Percentiles rank a stretch among this genome's conserved stretches.
Evolutionary conservation across 2,113 vertebrate genomes (phyloP).

Genomic region (Limnothrissa miodon): DNA sequence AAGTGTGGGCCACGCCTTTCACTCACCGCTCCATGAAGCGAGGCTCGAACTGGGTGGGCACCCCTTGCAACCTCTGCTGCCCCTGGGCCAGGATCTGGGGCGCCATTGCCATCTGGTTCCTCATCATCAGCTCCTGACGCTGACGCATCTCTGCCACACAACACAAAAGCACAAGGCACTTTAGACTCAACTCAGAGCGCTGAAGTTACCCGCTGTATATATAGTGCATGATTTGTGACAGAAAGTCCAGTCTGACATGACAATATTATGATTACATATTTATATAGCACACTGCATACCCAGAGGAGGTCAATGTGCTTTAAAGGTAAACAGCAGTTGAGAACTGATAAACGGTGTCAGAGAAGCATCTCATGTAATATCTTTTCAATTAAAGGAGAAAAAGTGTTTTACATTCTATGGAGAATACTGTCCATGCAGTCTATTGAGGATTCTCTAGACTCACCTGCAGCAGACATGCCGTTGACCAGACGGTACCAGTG

Average conservation of each 20-base stretch:
- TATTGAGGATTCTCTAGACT: conserved; percentile 34
- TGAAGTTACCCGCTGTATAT: too few relatives aligned
- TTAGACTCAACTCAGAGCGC: neutral
- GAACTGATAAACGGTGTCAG: too few relatives aligned
- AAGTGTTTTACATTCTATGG: too few relatives aligned
- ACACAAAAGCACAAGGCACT: conserved; percentile 20
- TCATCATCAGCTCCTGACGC: conserved; percentile 84
- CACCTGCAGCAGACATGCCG: conserved; percentile 84
- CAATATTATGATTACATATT: too few relatives aligned
- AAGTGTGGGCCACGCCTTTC: neutral
- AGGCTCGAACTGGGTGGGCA: conserved; percentile 81
- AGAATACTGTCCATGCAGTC: too few relatives aligned
- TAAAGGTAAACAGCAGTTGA: too few relatives aligned
- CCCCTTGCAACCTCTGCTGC: conserved; percentile 80
- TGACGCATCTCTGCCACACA: conserved; percentile 79
- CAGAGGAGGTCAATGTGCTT: too few relatives aligned
- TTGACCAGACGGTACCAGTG: conserved; percentile 81
- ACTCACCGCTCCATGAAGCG: conserved; percentile 83
- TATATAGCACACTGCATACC: too few relatives aligned
- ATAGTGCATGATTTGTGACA: too few relatives aligned
- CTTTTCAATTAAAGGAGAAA: too few relatives aligned
- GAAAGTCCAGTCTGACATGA: too few relatives aligned
- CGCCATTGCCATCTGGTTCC: conserved; percentile 87
- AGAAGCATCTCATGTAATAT: too few relatives aligned
- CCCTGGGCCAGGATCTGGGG: conserved; percentile 78